These are phyloP conservation scores for Stenurella melanura DNA, from an alignment of 2,888 invertebrate species.

Conservation along the genomic window DNA sequence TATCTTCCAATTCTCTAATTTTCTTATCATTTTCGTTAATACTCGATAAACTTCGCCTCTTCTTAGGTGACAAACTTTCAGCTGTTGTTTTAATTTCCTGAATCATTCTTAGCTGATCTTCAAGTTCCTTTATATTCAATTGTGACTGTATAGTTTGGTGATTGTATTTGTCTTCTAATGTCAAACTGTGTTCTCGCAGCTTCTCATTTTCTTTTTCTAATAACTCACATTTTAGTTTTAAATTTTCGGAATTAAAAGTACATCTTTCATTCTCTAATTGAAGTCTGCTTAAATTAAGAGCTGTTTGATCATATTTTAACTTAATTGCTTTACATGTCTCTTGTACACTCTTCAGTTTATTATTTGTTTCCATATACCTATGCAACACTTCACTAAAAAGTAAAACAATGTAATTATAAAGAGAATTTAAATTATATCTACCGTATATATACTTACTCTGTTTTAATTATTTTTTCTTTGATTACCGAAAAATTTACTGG, in stretches of 20 bases:
- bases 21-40: conserved; percentile 28
- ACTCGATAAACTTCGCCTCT: conserved; percentile 18
- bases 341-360: conserved; percentile 54
- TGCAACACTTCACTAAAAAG: conserved; percentile 60
- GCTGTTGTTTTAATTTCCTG: conserved; percentile 40
- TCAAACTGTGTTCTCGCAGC: conserved; percentile 41
- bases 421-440: background rate
- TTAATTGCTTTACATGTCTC: conserved; percentile 54
- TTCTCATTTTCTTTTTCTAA: conserved; percentile 49
- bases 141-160: conserved; percentile 57
- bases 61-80: conserved; percentile 37
- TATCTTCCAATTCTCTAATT: conserved; percentile 43
- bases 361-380: conserved; percentile 55
- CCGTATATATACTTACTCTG: conserved; percentile 59
- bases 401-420: conserved; percentile 23
- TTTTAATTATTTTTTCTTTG: conserved; percentile 64
- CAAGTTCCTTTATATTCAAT: conserved; percentile 53
- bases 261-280: conserved; percentile 58
- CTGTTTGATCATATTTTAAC: conserved; percentile 46
- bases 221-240: conserved; percentile 49
- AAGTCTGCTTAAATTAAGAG: conserved; percentile 47
- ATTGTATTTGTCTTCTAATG: conserved; percentile 56
- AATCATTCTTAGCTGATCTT: conserved; percentile 49
- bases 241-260: conserved; percentile 46
- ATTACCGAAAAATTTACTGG: conserved; percentile 54